Conservation (phyloP, 2,113 vertebrate species). For the Acrocephalus kingi region DNA sequence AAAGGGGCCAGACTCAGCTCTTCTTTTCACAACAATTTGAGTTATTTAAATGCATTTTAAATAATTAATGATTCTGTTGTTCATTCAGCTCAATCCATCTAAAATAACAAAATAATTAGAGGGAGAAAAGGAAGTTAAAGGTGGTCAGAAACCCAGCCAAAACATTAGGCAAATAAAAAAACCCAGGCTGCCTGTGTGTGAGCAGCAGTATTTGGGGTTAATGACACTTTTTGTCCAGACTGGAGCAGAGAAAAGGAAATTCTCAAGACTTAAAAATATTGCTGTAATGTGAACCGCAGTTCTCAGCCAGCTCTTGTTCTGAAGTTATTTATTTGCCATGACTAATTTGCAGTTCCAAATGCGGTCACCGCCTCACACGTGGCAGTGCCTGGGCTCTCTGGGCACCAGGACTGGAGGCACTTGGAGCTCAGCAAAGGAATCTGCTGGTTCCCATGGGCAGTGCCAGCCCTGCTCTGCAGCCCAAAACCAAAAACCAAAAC, state of each 20-base stretch:
- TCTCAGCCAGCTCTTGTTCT: not conserved
- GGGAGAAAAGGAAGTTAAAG: not conserved
- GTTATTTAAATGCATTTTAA: not conserved
- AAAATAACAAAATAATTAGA: not conserved
- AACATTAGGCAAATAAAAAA: not conserved
- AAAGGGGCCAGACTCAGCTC: not conserved
- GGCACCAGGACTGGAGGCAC: not conserved
- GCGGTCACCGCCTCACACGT: not conserved
- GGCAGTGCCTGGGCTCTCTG: not conserved
- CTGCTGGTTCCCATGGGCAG: not conserved
- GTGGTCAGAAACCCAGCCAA: not conserved
- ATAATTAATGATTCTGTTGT: not conserved
- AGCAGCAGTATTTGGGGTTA: not conserved
- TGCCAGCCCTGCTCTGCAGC: not conserved
- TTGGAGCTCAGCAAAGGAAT: not conserved
- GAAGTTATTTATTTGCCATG: not conserved
- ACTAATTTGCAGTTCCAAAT: not conserved
- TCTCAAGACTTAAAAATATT: not conserved
- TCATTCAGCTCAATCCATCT: not conserved
- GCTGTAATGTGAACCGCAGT: not conserved
- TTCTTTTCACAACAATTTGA: not conserved
- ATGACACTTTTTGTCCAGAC: not conserved
- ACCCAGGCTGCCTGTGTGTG: not conserved
- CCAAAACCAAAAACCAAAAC: fast-evolving
- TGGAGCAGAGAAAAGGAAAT: not conserved